These are phyloP conservation scores for Echinometra lucunter DNA, from an alignment of 53 echinoderm and acorn worm genomes.

Conservation along the genomic window DNA sequence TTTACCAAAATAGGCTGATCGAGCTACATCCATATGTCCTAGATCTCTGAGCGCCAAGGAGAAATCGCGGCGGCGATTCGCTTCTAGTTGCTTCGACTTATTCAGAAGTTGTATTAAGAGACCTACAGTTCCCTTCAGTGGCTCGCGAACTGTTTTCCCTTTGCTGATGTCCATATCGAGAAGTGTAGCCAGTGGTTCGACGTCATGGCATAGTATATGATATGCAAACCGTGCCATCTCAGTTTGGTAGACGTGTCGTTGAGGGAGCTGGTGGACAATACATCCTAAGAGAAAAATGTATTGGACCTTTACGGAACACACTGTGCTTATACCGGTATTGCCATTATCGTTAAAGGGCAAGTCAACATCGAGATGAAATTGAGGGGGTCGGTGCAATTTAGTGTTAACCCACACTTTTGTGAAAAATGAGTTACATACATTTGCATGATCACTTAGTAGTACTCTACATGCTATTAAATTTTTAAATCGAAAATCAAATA, in stretches of 20 bases:
- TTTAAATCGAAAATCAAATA: no score
- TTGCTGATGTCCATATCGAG: not conserved
- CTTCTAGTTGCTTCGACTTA: not conserved
- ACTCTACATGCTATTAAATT: no score
- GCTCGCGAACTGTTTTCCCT: not conserved
- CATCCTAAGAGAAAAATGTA: not conserved
- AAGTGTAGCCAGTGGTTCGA: not conserved
- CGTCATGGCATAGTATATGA: not conserved
- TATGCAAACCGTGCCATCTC: not conserved
- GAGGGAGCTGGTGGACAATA: not conserved
- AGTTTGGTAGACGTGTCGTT: not conserved
- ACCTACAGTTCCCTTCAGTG: not conserved
- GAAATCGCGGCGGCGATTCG: conserved; percentile 1
- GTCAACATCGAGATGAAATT: no score
- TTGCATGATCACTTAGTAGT: no score
- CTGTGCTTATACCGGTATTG: no score
- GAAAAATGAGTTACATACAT: no score
- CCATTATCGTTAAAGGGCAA: no score
- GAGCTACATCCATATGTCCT: not conserved
- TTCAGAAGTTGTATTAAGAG: not conserved
- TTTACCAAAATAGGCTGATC: conserved; percentile 25
- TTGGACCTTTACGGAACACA: no score
- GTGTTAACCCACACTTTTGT: no score
- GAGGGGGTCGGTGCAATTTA: no score
- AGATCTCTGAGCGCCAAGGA: not conserved